phyloP scores from a whole-genome alignment of 2,888 invertebrate genomes.

The Ennomos erosarius region DNA sequence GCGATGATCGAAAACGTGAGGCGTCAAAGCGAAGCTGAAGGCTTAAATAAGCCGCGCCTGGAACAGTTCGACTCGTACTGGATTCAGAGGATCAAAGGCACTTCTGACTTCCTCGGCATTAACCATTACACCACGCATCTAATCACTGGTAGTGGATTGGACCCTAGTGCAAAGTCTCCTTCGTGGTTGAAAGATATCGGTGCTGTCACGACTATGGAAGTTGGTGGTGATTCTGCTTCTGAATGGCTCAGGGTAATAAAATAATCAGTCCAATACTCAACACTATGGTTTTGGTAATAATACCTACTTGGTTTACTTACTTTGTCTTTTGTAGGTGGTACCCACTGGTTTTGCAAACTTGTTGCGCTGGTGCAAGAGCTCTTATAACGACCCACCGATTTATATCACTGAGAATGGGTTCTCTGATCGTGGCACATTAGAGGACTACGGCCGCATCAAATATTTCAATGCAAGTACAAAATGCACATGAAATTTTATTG shows the following conservation, averaged over 20 bases:
- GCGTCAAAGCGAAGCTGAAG: constrained; percentile 71
- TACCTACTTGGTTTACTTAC: neutral
- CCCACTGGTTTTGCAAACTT: constrained; percentile 86
- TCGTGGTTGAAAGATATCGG: constrained; percentile 82
- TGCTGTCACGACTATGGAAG: constrained; percentile 73
- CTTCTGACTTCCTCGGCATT: constrained; percentile 80
- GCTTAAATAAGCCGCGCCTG: constrained; percentile 69
- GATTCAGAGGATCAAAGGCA: constrained; percentile 76
- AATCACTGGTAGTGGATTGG: constrained; percentile 72
- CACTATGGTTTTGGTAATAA: no score
- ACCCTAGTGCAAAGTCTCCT: constrained; percentile 73
- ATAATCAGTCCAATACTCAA: no score
- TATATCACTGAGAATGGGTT: constrained; percentile 87
- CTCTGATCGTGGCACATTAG: constrained; percentile 76
- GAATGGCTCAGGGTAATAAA: constrained; percentile 76
- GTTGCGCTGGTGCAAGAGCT: constrained; percentile 84
- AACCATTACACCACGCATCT: constrained; percentile 82
- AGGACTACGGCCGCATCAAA: constrained; percentile 80
- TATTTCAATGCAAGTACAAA: constrained; percentile 75
- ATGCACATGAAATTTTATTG: no score
- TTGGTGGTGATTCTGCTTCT: constrained; percentile 77
- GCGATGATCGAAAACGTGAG: constrained; percentile 78
- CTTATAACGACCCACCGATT: constrained; percentile 84
- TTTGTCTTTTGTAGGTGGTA: constrained; percentile 67
- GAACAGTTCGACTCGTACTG: constrained; percentile 78